Evolutionary conservation across 2,113 vertebrate genomes (phyloP), one percentile per base, ranked within the genome.

Genomic region (Alectura lathami): DNA sequence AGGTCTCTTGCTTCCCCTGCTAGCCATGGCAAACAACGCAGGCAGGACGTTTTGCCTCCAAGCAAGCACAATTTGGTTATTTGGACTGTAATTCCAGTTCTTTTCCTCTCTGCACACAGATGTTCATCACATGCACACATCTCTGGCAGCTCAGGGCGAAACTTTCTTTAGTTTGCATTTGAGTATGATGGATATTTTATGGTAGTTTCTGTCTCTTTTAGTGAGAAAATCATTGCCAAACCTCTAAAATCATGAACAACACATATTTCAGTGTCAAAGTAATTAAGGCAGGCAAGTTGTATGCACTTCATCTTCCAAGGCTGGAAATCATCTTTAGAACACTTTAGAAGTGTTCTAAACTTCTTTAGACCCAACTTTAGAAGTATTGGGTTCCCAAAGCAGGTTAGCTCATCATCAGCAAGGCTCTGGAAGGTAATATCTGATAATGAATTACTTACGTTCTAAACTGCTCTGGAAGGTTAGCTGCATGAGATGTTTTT

Each of bases 311-410:
- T 23, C 73, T 93, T 79, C 62, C 57, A 94, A n/a, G 12, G 43
- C 36, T 85, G 56, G 20, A 30, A 18, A 95, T 85, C 78, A 32
- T 91, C 70, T 88, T 85, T 66, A 83, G 43, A 85, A 91, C 27
- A n/a, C n/a, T n/a, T n/a, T n/a, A n/a, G n/a, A n/a, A n/a, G n/a
- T n/a, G n/a, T n/a, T n/a, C n/a, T n/a, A n/a, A n/a, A n/a, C n/a
- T n/a, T n/a, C n/a, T n/a, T n/a, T n/a, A n/a, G n/a, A n/a, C n/a
- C n/a, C n/a, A n/a, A n/a, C n/a, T n/a, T n/a, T n/a, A n/a, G n/a
- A n/a, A n/a, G n/a, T n/a, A n/a, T n/a, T 68, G 11, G 42, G 4
- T 76, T 85, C 36, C 40, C 34, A 62, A 9, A 0, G 0, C 21
- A 62, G n/a, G 42, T 42, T 89, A 83, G 24, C 26, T 83, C 63